Evolutionary conservation across 2,113 vertebrate species (phyloP).

Genomic region (Struthidea cinerea): DNA sequence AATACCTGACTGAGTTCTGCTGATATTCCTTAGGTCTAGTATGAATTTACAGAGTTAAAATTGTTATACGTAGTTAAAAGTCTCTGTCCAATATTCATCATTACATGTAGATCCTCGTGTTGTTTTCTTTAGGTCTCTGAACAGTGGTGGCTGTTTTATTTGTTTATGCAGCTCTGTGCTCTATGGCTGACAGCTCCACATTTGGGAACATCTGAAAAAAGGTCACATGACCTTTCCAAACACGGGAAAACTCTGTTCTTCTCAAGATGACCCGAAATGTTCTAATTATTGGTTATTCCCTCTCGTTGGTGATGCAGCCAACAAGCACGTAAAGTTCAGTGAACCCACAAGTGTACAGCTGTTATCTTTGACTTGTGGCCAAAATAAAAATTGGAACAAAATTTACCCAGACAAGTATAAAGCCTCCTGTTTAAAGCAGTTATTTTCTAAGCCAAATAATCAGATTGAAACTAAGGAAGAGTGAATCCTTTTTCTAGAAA

Average conservation of each 20-base stretch:
- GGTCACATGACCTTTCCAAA: constrained; percentile 70
- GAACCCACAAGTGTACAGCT: constrained; percentile 90
- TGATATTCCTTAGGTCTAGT: not conserved
- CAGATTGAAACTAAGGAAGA: constrained; percentile 68
- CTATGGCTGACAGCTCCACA: constrained; percentile 28
- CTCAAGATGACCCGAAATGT: constrained; percentile 87
- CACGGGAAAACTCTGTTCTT: constrained; percentile 72
- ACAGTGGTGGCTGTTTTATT: not conserved
- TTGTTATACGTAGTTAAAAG: not conserved
- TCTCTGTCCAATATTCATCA: not conserved
- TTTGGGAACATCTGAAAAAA: constrained; percentile 65
- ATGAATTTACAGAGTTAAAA: not conserved
- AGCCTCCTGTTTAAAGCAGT: constrained; percentile 73
- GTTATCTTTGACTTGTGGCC: constrained; percentile 92
- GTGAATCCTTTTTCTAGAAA: constrained; percentile 54
- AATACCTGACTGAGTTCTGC: not conserved
- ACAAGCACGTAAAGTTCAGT: constrained; percentile 83
- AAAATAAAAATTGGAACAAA: constrained; percentile 83
- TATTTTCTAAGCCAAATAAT: constrained; percentile 73
- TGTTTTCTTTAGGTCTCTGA: not conserved
- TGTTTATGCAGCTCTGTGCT: not conserved
- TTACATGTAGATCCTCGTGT: not conserved
- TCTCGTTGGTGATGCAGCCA: constrained; percentile 79
- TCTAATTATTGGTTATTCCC: constrained; percentile 91
- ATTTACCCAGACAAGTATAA: constrained; percentile 77